phyloP scores from a whole-genome alignment of 2,888 invertebrate species.

The Phyllotreta cruciferae region DNA sequence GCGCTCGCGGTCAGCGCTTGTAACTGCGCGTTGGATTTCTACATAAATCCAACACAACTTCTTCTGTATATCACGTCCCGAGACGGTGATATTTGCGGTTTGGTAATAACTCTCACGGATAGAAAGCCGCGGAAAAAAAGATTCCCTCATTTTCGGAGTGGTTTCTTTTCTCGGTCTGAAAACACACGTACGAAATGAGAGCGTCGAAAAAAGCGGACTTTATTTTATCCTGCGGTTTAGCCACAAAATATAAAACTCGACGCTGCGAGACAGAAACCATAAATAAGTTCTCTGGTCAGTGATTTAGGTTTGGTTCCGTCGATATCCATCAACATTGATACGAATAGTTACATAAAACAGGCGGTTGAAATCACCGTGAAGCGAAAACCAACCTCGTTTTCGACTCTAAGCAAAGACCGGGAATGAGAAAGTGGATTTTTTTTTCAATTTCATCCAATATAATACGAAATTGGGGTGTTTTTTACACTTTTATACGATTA shows the following conservation, averaged over 20 bases:
- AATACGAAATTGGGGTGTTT: no score
- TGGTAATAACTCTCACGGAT: conserved; percentile 23
- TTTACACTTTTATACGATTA: no score
- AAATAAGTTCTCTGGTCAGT: conserved; percentile 28
- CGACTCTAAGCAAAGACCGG: conserved; percentile 12
- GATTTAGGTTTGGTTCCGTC: conserved; percentile 18
- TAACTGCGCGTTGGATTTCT: no score
- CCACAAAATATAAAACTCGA: conserved; percentile 25
- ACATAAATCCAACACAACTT: no score
- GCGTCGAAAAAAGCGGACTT: conserved; percentile 16
- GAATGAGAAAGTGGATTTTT: conserved; percentile 17
- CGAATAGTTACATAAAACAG: conserved; percentile 19
- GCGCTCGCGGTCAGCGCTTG: no score
- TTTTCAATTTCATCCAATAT: background rate
- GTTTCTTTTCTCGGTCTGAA: conserved; percentile 17
- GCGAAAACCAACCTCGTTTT: conserved; percentile 16
- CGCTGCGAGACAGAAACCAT: conserved; percentile 10
- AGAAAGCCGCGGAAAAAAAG: conserved; percentile 5
- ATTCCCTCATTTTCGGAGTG: conserved; percentile 9
- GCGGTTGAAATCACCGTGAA: conserved; percentile 24
- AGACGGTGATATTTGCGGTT: conserved; percentile 22
- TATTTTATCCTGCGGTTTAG: conserved; percentile 26
- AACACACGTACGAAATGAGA: conserved; percentile 26
- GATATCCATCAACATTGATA: conserved; percentile 22
- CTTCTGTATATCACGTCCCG: conserved; percentile 11